Base-by-base conservation (phyloP, 2,888 invertebrate species). In the Andrena chrysosceles region DNA sequence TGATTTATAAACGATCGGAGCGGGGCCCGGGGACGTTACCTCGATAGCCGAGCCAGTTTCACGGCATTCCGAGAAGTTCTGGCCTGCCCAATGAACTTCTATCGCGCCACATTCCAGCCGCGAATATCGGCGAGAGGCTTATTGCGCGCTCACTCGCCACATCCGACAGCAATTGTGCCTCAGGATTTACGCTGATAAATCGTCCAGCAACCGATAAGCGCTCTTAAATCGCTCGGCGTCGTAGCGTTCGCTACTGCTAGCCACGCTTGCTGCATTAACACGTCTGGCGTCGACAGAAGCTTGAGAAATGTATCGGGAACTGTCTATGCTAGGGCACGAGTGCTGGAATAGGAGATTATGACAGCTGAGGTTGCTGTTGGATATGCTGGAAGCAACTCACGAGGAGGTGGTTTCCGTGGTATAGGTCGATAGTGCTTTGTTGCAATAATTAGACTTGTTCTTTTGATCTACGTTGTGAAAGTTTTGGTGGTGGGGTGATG, bases 1-100 rank as follows among this genome's bases (percentile, higher is more conserved):
- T 75, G 84, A 84, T 84, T 83, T 83, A 83, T 79, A 75, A 79
- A 76, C 76, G 79, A 79, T 70, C 66, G 60, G 42, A 16, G 42
- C 29, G 35, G 67, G 56, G 54, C 70, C 52, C 26, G 26, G 52
- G 23, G 54, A 62, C 33, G 60, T 68, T 52, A n/a, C 35, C 20
- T 62, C 52, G 26, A 29, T 59, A 10, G 35, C 42, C 16, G n/a
- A 23, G 29, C 42, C 56, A 67, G 56, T 70, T 64, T 60, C 33
- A 33, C 35, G 48, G 68, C 54, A 83, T 84, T 78, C 78, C 68
- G 10, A 35, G 69, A 82, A 77, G 70, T 83, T 72, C 63, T 33
- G 26, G 56, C 35, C 42, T 66, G 35, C 49, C 68, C 70, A 49
- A 63, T 59, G 67, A 79, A 83, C 77, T 78, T 78, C 75, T 10